These are phyloP conservation scores for Notocelia uddmanniana DNA, from an alignment of 2,888 invertebrate genomes.

Conservation along the genomic window DNA sequence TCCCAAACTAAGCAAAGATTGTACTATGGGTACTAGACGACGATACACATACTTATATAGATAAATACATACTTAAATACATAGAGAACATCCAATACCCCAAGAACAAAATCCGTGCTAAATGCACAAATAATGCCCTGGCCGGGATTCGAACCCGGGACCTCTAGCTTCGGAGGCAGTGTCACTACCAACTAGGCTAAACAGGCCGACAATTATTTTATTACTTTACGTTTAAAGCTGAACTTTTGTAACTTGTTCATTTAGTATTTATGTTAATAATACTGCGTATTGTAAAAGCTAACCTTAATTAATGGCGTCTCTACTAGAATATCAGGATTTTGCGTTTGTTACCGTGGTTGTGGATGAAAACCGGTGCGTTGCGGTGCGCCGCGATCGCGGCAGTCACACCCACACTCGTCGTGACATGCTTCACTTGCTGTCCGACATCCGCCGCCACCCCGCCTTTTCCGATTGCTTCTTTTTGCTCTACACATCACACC, in stretches of 20 bases:
- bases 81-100: too few relatives aligned
- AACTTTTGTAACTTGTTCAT: not conserved
- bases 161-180: too few relatives aligned
- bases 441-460: slow-evolving; percentile 61
- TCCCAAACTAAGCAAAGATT: too few relatives aligned
- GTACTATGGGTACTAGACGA: too few relatives aligned
- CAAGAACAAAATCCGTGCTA: too few relatives aligned
- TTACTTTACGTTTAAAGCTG: not conserved
- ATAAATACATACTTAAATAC: too few relatives aligned
- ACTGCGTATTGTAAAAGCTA: slow-evolving; percentile 19
- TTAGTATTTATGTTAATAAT: not conserved
- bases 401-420: slow-evolving; percentile 55
- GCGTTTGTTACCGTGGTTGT: slow-evolving; percentile 24
- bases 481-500: slow-evolving; percentile 56
- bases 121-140: too few relatives aligned
- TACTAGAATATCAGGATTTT: slow-evolving; percentile 28
- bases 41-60: too few relatives aligned
- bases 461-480: slow-evolving; percentile 65
- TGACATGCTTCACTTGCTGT: slow-evolving; percentile 60
- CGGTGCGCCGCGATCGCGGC: slow-evolving; percentile 49
- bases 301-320: slow-evolving; percentile 16
- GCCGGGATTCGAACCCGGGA: too few relatives aligned
- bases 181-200: too few relatives aligned
- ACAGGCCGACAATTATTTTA: too few relatives aligned
- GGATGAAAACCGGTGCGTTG: slow-evolving; percentile 53